Evolutionary conservation across 30 jellyfish, hydroid and myxozoan genomes (phyloP).

Genomic region (Cassiopea andromeda): DNA sequence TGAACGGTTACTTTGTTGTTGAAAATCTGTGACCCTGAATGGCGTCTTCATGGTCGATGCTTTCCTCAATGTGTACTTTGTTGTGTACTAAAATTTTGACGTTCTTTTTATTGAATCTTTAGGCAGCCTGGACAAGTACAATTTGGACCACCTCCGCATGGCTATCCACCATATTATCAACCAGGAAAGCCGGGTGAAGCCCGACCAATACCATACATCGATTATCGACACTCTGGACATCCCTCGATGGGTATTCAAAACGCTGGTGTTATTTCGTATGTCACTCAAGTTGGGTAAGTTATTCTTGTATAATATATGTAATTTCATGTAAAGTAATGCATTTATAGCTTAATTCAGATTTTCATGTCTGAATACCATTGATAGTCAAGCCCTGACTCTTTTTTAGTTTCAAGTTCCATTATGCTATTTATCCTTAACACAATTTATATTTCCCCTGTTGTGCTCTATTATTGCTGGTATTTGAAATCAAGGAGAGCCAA

Average conservation of each 20-base stretch:
- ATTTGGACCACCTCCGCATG: conserved; percentile 82
- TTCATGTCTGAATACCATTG: too few species aligned
- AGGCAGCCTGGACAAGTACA: conserved; percentile 86
- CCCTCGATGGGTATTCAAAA: conserved; percentile 75
- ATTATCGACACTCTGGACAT: conserved; percentile 76
- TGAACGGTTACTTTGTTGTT: too few species aligned
- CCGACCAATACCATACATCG: conserved; percentile 66
- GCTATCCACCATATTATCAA: conserved; percentile 77
- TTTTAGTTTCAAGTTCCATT: too few species aligned
- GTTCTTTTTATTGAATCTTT: neutral
- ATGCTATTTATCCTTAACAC: too few species aligned
- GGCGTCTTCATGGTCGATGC: too few species aligned
- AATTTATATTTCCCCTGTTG: too few species aligned
- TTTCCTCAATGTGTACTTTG: neutral
- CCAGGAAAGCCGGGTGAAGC: conserved; percentile 75
- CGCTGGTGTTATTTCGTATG: conserved; percentile 78
- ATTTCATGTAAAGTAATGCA: too few species aligned
- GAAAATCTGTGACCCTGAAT: too few species aligned
- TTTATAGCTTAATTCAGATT: too few species aligned
- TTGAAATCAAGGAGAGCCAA: too few species aligned
- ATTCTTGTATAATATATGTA: neutral
- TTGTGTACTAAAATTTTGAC: neutral
- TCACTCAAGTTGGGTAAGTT: conserved; percentile 74
- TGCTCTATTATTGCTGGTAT: too few species aligned
- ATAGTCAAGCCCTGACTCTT: too few species aligned